Conservation (phyloP, 1,140 invertebrate genomes). For the Nymphalis io region DNA sequence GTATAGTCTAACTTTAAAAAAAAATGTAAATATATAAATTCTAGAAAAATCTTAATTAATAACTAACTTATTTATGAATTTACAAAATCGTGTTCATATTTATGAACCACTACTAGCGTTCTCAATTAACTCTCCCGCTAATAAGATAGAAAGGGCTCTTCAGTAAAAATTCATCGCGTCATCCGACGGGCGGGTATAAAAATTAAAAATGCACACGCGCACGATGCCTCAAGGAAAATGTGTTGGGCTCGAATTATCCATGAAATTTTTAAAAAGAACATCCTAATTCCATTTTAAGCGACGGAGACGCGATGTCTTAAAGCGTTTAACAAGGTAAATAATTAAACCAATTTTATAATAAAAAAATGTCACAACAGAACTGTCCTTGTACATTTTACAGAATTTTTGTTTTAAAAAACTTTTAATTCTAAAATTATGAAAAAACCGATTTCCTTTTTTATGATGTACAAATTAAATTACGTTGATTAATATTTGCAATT, state of each 20-base stretch:
- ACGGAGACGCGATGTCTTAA: conserved; percentile 26
- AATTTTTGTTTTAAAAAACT: background rate
- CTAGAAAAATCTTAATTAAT: background rate
- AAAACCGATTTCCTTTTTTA: too few species aligned
- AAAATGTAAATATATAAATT: too few species aligned
- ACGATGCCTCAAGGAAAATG: conserved; percentile 66
- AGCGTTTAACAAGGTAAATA: conserved; percentile 25
- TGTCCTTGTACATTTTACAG: background rate
- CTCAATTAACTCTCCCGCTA: conserved; percentile 61
- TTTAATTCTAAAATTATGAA: too few species aligned
- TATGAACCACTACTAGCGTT: conserved; percentile 38
- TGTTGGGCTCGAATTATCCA: conserved; percentile 51
- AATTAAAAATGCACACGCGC: conserved; percentile 72
- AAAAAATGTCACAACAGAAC: conserved; percentile 3
- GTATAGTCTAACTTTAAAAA: too few species aligned
- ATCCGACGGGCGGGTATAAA: conserved; percentile 61
- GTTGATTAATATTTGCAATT: conserved; percentile 4
- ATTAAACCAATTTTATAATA: conserved; percentile 17
- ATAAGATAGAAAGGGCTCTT: conserved; percentile 67
- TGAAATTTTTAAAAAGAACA: conserved; percentile 53
- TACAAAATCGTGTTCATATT: conserved; percentile 24
- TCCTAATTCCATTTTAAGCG: conserved; percentile 42
- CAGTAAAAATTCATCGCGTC: conserved; percentile 72
- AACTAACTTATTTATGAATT: conserved; percentile 5
- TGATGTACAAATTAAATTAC: background rate